Percentiles rank a stretch among this genome's conserved stretches.
phyloP scores from a whole-genome alignment of 1,140 invertebrate genomes.

The Cotesia vestalis region DNA sequence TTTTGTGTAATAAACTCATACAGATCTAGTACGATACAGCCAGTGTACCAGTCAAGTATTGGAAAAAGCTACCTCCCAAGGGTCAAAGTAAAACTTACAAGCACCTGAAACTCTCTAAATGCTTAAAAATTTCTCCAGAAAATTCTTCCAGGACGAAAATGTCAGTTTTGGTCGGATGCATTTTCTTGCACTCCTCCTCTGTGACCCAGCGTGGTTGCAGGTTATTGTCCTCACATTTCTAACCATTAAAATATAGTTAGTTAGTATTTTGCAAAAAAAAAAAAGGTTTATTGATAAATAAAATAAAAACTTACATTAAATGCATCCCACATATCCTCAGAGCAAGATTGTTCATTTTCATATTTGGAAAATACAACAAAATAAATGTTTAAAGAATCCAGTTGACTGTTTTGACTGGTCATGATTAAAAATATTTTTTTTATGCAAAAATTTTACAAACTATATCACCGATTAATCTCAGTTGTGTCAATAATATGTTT shows the following conservation, averaged over 20 bases:
- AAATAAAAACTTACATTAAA: slow-evolving; percentile 54
- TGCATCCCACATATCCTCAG: slow-evolving; percentile 61
- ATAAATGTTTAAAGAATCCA: slow-evolving; percentile 53
- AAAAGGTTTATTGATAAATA: slow-evolving; percentile 23
- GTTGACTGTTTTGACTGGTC: slow-evolving; percentile 44
- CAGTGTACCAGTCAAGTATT: too few species aligned
- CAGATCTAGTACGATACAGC: too few species aligned
- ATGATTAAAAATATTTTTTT: slow-evolving; percentile 29
- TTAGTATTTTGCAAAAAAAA: background rate
- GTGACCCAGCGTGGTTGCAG: slow-evolving; percentile 66
- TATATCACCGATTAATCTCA: background rate
- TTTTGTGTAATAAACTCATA: too few species aligned
- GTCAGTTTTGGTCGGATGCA: slow-evolving; percentile 73
- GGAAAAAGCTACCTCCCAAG: too few species aligned
- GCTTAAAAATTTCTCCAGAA: slow-evolving; percentile 74
- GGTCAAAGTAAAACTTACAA: slow-evolving; percentile 66
- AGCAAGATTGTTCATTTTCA: slow-evolving; percentile 54
- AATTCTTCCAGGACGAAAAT: slow-evolving; percentile 80
- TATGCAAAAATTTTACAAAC: background rate
- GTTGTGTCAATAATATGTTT: background rate
- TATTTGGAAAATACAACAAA: slow-evolving; percentile 57
- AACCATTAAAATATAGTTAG: slow-evolving; percentile 43
- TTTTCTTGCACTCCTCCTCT: slow-evolving; percentile 60
- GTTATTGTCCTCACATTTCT: slow-evolving; percentile 66
- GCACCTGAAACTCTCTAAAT: slow-evolving; percentile 72